Base-by-base conservation (phyloP, 2,888 invertebrate genomes). In the Willowsia nigromaculata region DNA sequence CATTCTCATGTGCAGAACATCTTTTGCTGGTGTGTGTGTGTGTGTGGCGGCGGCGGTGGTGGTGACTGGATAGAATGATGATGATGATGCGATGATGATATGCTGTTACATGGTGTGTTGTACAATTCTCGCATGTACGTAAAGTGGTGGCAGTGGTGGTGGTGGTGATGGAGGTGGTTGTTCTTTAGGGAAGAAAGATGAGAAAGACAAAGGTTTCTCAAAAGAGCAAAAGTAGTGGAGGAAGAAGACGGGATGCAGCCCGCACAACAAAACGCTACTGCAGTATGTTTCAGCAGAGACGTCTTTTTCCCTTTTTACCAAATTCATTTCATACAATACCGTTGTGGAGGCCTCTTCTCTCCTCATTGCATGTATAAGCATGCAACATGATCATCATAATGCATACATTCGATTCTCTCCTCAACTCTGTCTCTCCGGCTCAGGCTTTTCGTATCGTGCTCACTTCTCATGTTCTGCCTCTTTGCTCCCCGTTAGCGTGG, bases 201-300 rank as follows among this genome's bases (percentile, higher is more conserved):
- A 56, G 71, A 90, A 82, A 90, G 90, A 90, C 86, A 86, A 90
- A 90, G 90, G 90, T 90, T 90, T 90, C 86, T 90, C 85, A 76
- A 81, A 85, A 76, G 62, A 50, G n/a, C 43, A 65, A 65, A n/a
- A n/a, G n/a, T n/a, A n/a, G 59, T 40, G 27, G 40, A 40, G 47
- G 18, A 65, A 30, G 47, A 37, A 25, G 13, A 68, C 68, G 83
- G 68, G 83, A 68, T 40, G 62, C 27, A 83, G 53, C 59, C 83
- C 68, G 33, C 18, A 74, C 11, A n/a, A n/a, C n/a, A 71, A 47
- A 71, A 53, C 62, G 33, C 13, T 71, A 47, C 85, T 88, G 56
- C 74, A 81, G 65, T 68, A 62, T 53, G 43, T 83, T 50, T 83
- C 9, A 56, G 56, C 83, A 27, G 25, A 65, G 47, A 43, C 27